Evolutionary conservation across 2,888 invertebrate species (phyloP).

Genomic region (Muschampia plurimacula): DNA sequence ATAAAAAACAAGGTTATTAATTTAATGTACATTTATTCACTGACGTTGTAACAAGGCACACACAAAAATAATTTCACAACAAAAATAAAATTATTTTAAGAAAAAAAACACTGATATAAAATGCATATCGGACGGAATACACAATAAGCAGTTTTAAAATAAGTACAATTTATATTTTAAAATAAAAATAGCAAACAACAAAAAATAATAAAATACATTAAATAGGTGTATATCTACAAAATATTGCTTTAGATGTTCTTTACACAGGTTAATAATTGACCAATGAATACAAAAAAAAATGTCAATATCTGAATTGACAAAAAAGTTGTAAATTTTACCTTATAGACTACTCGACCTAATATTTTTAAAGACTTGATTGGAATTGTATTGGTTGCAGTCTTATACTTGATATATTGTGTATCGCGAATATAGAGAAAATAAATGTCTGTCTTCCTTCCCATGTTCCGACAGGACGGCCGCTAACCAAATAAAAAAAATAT

Average conservation of each 20-base stretch:
- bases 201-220: not conserved
- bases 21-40: conserved; percentile 15
- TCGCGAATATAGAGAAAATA: conserved; percentile 66
- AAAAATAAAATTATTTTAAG: not conserved
- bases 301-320: not conserved
- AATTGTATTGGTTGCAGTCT: conserved; percentile 23
- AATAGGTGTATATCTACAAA: not conserved
- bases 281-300: not conserved
- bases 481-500: conserved; percentile 48
- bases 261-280: not conserved
- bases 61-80: conserved; percentile 16
- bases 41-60: conserved; percentile 19
- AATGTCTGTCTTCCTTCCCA: conserved; percentile 52
- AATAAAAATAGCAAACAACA: not conserved
- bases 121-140: conserved; percentile 14
- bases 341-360: not conserved
- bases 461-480: conserved; percentile 28
- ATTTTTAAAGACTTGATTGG: not conserved
- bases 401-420: conserved; percentile 68
- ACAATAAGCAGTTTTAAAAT: not conserved
- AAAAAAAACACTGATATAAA: conserved; percentile 5
- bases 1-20: not conserved
- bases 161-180: not conserved
- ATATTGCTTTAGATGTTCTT: not conserved
- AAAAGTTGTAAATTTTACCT: not conserved